These are phyloP conservation scores for Rhinoderma darwinii DNA, from an alignment of 2,113 vertebrate genomes.

Conservation along the genomic window DNA sequence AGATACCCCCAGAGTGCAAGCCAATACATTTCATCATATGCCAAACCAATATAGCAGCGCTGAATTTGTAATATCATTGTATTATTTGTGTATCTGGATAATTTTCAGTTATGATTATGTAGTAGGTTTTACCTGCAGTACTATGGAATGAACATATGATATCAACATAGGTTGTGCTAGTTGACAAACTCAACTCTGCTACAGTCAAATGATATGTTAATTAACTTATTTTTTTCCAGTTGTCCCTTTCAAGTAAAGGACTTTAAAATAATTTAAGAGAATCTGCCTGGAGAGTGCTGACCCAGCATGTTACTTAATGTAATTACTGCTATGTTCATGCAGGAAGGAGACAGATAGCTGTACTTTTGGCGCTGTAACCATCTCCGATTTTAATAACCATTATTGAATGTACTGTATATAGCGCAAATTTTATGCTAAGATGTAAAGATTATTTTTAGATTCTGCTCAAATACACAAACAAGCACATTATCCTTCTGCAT, in stretches of 20 bases:
- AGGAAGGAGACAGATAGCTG: slow-evolving; percentile 5
- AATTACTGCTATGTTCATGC: slow-evolving; percentile 4
- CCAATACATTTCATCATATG: too few relatives aligned
- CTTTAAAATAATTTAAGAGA: slow-evolving; percentile 21
- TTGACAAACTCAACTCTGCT: neutral
- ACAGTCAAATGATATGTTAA: neutral
- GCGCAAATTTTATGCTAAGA: neutral
- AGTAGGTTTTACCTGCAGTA: too few relatives aligned
- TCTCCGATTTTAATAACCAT: slow-evolving; percentile 33
- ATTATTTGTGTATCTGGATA: too few relatives aligned
- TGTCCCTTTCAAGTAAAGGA: slow-evolving; percentile 1
- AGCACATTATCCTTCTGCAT: slow-evolving; percentile 28
- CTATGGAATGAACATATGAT: neutral
- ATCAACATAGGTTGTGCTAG: neutral
- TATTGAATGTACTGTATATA: neutral
- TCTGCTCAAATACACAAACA: slow-evolving; percentile 16
- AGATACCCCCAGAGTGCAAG: too few relatives aligned
- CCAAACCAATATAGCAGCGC: too few relatives aligned
- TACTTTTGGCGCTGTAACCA: neutral
- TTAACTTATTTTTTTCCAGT: neutral
- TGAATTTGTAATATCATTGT: too few relatives aligned
- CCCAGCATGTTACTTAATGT: slow-evolving; percentile 17
- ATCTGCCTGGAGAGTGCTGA: slow-evolving; percentile 17
- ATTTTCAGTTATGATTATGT: too few relatives aligned
- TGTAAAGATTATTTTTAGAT: slow-evolving; percentile 40